Evolutionary conservation across 1,140 invertebrate species (phyloP).

Genomic region (Lepidurus arcticus): DNA sequence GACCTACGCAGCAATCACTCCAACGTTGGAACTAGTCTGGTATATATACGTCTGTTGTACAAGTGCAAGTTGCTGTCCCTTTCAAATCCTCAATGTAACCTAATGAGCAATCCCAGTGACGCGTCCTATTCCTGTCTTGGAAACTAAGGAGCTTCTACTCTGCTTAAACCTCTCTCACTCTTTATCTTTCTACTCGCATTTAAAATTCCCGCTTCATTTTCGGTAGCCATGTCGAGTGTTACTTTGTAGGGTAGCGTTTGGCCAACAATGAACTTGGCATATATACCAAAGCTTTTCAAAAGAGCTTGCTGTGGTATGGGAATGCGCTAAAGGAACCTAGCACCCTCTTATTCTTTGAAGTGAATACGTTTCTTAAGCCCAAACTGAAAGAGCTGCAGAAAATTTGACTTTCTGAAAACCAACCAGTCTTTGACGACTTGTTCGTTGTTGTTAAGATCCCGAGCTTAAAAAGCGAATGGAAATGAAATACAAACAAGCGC

Average conservation of each 20-base stretch:
- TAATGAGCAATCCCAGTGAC: not conserved
- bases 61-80: not conserved
- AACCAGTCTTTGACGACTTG: not conserved
- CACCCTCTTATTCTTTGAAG: not conserved
- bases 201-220: too few species aligned
- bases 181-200: too few species aligned
- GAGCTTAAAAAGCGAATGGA: slow-evolving; percentile 2
- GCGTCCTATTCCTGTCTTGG: not conserved
- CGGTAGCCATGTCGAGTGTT: too few species aligned
- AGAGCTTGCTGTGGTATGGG: too few species aligned
- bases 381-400: not conserved
- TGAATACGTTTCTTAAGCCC: not conserved
- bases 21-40: not conserved
- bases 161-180: too few species aligned
- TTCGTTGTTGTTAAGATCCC: not conserved
- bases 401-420: not conserved
- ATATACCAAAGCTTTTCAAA: too few species aligned
- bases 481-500: slow-evolving; percentile 16
- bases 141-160: too few species aligned
- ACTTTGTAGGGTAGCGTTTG: too few species aligned
- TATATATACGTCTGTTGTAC: not conserved
- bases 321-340: not conserved
- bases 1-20: slow-evolving; percentile 3
- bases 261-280: too few species aligned
- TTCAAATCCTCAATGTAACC: not conserved